A percentile compares a stretch with the other conserved stretches of the same genome.
Evolutionary conservation across 2,113 vertebrate species (phyloP).

Genomic region (Fulmarus glacialis): DNA sequence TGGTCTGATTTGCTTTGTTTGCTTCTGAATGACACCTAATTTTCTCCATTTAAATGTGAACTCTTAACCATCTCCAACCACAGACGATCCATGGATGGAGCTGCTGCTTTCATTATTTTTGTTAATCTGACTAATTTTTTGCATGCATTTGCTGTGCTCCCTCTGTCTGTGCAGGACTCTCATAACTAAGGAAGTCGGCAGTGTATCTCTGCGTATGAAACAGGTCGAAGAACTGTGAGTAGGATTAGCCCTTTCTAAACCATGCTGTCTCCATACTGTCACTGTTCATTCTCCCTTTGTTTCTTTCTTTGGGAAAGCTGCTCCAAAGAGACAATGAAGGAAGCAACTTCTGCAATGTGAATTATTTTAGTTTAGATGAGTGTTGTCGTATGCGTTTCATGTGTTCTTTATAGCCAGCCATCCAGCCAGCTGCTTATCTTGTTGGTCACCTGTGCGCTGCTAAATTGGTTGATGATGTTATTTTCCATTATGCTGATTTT

Average conservation of each 20-base stretch:
- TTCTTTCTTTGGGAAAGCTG: conserved; percentile 18
- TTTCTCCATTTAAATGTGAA: conserved; percentile 37
- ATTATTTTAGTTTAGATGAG: background rate
- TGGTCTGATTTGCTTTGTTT: conserved; percentile 36
- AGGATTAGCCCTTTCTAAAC: conserved; percentile 76
- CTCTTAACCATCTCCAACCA: conserved; percentile 12
- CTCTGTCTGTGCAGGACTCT: conserved; percentile 86
- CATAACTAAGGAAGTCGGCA: conserved; percentile 97
- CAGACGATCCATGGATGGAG: conserved; percentile 45
- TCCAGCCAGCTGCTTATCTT: background rate
- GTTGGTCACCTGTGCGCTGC: background rate
- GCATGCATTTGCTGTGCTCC: conserved; percentile 85
- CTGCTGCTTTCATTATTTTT: conserved; percentile 60
- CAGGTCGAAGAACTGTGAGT: conserved; percentile 99
- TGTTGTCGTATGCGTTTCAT: background rate
- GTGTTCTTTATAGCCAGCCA: background rate
- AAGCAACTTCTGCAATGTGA: background rate
- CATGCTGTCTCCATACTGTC: conserved; percentile 48
- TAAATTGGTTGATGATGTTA: background rate
- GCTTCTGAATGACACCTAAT: conserved; percentile 51
- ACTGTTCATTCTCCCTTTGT: conserved; percentile 10
- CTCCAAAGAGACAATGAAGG: background rate
- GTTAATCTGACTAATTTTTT: conserved; percentile 81
- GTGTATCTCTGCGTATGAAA: conserved; percentile 99
- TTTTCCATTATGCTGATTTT: background rate